These are phyloP conservation scores for Gallinago paraguaiae DNA, from an alignment of 2,113 vertebrate genomes.

Conservation along the genomic window DNA sequence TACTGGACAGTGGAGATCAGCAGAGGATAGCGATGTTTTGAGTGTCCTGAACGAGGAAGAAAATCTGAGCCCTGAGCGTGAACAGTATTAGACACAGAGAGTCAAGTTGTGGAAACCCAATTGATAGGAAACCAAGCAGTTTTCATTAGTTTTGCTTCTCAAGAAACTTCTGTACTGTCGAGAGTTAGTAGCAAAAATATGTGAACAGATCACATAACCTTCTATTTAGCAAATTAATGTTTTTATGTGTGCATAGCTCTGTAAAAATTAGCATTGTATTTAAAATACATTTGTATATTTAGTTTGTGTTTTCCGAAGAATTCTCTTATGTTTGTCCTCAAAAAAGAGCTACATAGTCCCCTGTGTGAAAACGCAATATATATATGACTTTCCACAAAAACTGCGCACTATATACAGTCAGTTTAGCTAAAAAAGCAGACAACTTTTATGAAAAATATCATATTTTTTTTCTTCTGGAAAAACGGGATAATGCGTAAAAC, in stretches of 20 bases:
- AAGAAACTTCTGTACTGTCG: background rate
- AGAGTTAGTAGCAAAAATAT: background rate
- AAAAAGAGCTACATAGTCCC: background rate
- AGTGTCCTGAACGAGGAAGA: background rate
- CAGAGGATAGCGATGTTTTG: background rate
- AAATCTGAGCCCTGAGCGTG: background rate
- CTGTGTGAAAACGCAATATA: background rate
- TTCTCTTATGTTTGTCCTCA: background rate
- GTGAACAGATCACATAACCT: background rate
- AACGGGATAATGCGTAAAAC: background rate
- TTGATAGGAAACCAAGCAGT: background rate
- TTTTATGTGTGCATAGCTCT: background rate
- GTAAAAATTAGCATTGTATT: background rate
- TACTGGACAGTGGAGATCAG: background rate
- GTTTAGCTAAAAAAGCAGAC: background rate
- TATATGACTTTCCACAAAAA: background rate
- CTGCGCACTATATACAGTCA: background rate
- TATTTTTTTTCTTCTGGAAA: background rate
- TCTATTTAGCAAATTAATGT: background rate
- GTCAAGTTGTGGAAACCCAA: background rate
- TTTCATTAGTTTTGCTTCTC: conserved; percentile 22
- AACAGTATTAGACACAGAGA: background rate
- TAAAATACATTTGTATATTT: background rate
- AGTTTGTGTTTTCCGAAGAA: background rate
- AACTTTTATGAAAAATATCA: background rate